Conservation (phyloP, 2,797 vertebrate genomes). For the Chanos chanos region DNA sequence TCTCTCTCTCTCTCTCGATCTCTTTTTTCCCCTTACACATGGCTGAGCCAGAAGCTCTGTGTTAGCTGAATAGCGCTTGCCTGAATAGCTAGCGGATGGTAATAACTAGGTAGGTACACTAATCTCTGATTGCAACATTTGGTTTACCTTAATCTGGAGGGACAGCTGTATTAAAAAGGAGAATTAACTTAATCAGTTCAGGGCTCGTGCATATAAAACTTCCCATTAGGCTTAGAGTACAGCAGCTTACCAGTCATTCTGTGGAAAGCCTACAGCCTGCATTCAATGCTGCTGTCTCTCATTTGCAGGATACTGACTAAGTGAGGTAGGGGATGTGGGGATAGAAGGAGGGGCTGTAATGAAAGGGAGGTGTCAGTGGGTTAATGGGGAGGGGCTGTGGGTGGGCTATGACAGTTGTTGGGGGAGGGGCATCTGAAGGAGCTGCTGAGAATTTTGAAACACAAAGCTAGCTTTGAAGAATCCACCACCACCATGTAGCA, state of each 20-base stretch:
- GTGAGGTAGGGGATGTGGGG: slow-evolving; percentile 62
- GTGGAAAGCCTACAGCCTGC: slow-evolving; percentile 82
- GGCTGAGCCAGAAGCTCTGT: no score
- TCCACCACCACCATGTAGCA: slow-evolving; percentile 72
- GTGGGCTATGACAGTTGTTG: slow-evolving; percentile 69
- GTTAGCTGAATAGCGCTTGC: no score
- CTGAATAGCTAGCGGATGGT: slow-evolving; percentile 78
- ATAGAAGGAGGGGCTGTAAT: neutral
- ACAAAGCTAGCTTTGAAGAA: slow-evolving; percentile 74
- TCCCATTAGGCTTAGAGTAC: slow-evolving; percentile 91
- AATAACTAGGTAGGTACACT: slow-evolving; percentile 99
- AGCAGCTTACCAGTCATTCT: slow-evolving; percentile 83
- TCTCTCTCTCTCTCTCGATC: slow-evolving; percentile 45
- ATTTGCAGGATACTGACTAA: slow-evolving; percentile 83
- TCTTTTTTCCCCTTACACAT: slow-evolving; percentile 13
- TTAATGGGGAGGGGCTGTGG: slow-evolving; percentile 33
- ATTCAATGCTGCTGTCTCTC: slow-evolving; percentile 82
- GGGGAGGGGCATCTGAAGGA: slow-evolving; percentile 73
- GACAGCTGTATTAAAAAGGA: slow-evolving; percentile 91
- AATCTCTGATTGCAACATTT: slow-evolving; percentile 99
- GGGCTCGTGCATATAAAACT: slow-evolving; percentile 90
- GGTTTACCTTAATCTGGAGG: slow-evolving; percentile 99
- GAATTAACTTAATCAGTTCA: slow-evolving; percentile 93
- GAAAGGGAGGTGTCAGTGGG: neutral
- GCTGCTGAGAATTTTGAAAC: slow-evolving; percentile 73